Evolutionary conservation across 2,797 vertebrate genomes (phyloP).

Genomic region (Phoxinus dragarum): DNA sequence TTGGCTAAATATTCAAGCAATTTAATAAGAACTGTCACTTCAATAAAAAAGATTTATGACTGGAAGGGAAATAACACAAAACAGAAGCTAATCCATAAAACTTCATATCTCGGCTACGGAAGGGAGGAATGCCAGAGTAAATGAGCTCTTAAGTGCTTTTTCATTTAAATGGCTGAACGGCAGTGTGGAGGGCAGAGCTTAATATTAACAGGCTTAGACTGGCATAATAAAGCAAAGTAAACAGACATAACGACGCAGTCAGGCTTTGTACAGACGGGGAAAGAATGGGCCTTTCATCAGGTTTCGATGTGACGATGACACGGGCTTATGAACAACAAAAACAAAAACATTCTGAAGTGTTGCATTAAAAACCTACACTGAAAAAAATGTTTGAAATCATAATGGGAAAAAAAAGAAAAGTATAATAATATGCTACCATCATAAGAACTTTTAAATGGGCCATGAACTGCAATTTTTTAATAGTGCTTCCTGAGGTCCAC

Average conservation of each 20-base stretch:
- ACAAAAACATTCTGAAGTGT: background rate
- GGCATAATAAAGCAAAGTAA: slow-evolving; percentile 51
- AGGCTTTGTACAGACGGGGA: background rate
- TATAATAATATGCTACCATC: background rate
- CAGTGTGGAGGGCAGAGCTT: slow-evolving; percentile 41
- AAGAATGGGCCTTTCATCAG: slow-evolving; percentile 32
- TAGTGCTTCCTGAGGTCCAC: background rate
- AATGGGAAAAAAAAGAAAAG: background rate
- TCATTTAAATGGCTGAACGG: slow-evolving; percentile 63
- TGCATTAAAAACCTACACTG: background rate
- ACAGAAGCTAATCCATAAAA: slow-evolving; percentile 58
- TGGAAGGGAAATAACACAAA: slow-evolving; percentile 47
- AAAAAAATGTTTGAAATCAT: background rate
- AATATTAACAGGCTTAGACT: slow-evolving; percentile 47
- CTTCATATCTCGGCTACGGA: slow-evolving; percentile 53
- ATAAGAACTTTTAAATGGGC: background rate
- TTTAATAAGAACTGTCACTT: slow-evolving; percentile 61
- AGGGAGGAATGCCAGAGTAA: slow-evolving; percentile 54
- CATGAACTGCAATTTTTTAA: background rate
- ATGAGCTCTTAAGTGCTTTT: slow-evolving; percentile 67
- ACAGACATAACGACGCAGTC: slow-evolving; percentile 31
- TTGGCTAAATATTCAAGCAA: slow-evolving; percentile 58
- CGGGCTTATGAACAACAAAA: slow-evolving; percentile 6
- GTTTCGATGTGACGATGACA: slow-evolving; percentile 12
- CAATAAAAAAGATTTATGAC: slow-evolving; percentile 64